Base-by-base conservation (phyloP, 2,797 vertebrate species). In the Catostomus latipinnis region DNA sequence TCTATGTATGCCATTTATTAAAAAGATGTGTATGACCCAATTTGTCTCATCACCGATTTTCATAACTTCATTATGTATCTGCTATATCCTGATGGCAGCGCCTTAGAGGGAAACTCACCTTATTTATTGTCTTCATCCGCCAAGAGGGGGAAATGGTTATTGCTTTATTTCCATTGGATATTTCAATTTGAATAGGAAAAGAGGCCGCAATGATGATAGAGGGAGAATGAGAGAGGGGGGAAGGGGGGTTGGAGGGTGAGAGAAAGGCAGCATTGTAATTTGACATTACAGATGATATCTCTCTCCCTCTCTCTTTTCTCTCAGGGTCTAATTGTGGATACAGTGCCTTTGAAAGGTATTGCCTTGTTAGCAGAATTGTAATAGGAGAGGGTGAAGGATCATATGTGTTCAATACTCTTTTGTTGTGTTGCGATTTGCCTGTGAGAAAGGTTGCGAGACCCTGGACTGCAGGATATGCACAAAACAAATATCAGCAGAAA, bases 291-390 rank as follows among this genome's bases (percentile, higher is more conserved):
- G 87, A 86, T 84, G 79, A 87, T 87, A 84, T 87, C 82, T 83
- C 54, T 69, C 62, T 67, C 70, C 56, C 73, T 71, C 60, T 80
- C 60, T 54, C 9, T 66, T 22, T 80, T 71, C 82, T 87, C 84
- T 14, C 76, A 79, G 83, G 80, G 83, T 86, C 81, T 88, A 86
- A 89, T 88, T 87, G 85, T 86, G 81, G 83, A 85, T 87, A 89
- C 86, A 90, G 90, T 93, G 90, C 86, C 89, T 90, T 91, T 90
- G 84, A 74, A 85, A 82, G 7, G 66, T 92, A 92, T 93, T 92
- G 91, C 90, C 91, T 94, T 92, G 92, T 93, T 94, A 93, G 93
- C 93, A 93, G 89, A 92, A 91, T 90, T 85, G 86, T 91, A 91
- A 94, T 89, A 91, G 92, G 76, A 80, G 83, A 90, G 91, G 92